Evolutionary conservation across 2,888 invertebrate genomes (phyloP).

Genomic region (Zygogramma bicolorata): DNA sequence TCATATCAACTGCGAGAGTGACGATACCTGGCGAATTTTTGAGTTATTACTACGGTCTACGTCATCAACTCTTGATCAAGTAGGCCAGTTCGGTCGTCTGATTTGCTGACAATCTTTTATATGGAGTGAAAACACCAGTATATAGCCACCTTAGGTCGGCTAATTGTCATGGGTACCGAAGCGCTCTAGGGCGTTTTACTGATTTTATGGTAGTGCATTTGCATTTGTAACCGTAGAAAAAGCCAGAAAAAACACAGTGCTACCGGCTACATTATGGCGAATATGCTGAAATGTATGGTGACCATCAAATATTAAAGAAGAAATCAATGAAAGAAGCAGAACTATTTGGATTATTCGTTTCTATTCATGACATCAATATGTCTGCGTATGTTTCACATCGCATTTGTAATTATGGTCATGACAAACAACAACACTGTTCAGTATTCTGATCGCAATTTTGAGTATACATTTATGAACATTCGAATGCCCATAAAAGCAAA

Average conservation of each 20-base stretch:
- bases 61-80: too few relatives aligned
- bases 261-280: not conserved
- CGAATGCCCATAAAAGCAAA: not conserved
- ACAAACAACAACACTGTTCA: not conserved
- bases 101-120: too few relatives aligned
- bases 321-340: not conserved
- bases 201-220: not conserved
- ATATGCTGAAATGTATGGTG: not conserved
- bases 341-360: not conserved
- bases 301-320: not conserved
- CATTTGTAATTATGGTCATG: not conserved
- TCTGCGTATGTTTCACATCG: not conserved
- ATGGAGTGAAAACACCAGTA: too few relatives aligned
- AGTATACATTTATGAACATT: conserved; percentile 7
- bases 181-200: too few relatives aligned
- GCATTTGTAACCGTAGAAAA: not conserved
- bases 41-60: too few relatives aligned
- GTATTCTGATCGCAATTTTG: not conserved
- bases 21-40: too few relatives aligned
- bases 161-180: too few relatives aligned
- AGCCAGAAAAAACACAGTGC: not conserved
- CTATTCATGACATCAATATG: conserved; percentile 3
- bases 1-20: too few relatives aligned
- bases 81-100: too few relatives aligned
- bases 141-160: too few relatives aligned